Conservation (phyloP, 2,888 invertebrate genomes). For the Charanyca ferruginea region DNA sequence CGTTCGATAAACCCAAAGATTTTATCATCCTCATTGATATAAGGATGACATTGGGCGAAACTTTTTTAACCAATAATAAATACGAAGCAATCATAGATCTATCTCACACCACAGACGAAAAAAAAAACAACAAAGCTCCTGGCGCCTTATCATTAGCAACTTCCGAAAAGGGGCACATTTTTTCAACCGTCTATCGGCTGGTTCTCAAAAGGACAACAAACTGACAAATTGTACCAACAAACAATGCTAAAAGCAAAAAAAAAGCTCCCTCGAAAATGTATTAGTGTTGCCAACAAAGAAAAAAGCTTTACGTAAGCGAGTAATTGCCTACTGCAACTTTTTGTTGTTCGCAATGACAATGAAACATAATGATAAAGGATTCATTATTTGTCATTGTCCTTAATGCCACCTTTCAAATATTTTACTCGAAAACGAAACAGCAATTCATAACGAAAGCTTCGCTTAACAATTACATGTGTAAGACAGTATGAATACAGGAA, state of each 20-base stretch:
- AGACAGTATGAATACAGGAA: conserved; percentile 53
- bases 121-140: conserved; percentile 83
- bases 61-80: conserved; percentile 42
- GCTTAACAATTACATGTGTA: conserved; percentile 66
- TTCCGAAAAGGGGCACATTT: conserved; percentile 86
- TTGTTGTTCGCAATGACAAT: conserved; percentile 65
- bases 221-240: conserved; percentile 88
- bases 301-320: conserved; percentile 74
- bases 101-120: conserved; percentile 78
- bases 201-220: conserved; percentile 85
- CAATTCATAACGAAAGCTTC: conserved; percentile 58
- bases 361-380: conserved; percentile 62
- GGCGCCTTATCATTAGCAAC: conserved; percentile 90
- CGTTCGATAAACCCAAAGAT: conserved; percentile 42
- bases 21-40: conserved; percentile 31
- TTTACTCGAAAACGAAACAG: conserved; percentile 66
- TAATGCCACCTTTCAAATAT: conserved; percentile 69
- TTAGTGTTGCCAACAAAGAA: conserved; percentile 74
- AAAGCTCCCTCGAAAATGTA: conserved; percentile 69
- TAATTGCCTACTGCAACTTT: conserved; percentile 75
- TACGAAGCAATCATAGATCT: conserved; percentile 67
- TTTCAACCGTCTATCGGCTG: conserved; percentile 82
- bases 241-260: conserved; percentile 78
- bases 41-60: conserved; percentile 64
- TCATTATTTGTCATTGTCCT: conserved; percentile 64